Evolutionary conservation across 1,140 invertebrate genomes (phyloP).

Genomic region (Diprion similis): DNA sequence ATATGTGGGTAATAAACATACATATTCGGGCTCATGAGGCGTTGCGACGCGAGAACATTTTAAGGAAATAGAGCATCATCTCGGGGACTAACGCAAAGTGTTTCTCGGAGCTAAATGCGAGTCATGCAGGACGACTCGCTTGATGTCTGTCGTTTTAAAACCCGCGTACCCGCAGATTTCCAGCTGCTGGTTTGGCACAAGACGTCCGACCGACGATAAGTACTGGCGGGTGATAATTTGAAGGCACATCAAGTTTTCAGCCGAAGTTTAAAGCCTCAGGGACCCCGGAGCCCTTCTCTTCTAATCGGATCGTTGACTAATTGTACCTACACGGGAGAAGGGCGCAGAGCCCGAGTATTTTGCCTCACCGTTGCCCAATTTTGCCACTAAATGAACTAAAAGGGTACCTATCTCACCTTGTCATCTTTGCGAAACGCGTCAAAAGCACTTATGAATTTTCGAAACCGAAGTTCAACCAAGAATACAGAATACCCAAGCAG

Average conservation of each 20-base stretch:
- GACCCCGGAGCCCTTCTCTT: background rate
- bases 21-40: background rate
- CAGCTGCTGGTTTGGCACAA: no score
- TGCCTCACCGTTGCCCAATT: background rate
- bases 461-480: background rate
- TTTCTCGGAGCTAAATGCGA: background rate
- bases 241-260: background rate
- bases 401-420: background rate
- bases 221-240: no score
- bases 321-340: background rate
- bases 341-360: background rate
- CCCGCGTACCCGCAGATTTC: background rate
- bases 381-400: background rate
- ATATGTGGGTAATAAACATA: constrained; percentile 8
- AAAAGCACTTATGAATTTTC: background rate
- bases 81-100: background rate
- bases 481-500: background rate
- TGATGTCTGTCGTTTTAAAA: no score
- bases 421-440: background rate
- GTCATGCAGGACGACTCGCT: background rate
- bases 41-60: background rate
- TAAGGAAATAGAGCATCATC: background rate
- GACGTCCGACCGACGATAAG: no score
- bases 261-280: background rate
- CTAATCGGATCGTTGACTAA: constrained; percentile 7